phyloP scores from a whole-genome alignment of 92 coral and sea anemone species.

The Siderastrea siderea region DNA sequence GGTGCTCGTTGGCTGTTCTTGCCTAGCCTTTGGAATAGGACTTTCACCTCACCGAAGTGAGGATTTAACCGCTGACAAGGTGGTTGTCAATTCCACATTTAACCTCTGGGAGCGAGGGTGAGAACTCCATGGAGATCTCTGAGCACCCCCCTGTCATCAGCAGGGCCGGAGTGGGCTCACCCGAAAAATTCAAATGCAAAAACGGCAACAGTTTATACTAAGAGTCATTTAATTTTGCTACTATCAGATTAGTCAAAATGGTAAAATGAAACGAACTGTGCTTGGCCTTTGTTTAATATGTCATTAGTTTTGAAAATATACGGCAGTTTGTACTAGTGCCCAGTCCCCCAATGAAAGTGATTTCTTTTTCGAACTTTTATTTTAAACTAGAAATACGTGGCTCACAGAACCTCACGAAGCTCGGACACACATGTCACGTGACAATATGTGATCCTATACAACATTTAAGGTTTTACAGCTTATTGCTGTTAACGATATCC shows the following conservation, averaged over 20 bases:
- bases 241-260: background rate
- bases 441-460: background rate
- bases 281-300: background rate
- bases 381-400: no score
- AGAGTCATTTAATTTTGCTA: background rate
- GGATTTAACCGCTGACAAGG: no score
- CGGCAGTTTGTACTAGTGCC: no score
- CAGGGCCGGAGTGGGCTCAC: no score
- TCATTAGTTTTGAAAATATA: background rate
- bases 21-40: no score
- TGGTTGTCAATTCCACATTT: no score
- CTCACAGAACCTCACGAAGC: no score
- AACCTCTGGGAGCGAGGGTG: no score
- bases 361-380: background rate
- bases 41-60: no score
- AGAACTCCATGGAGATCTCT: no score
- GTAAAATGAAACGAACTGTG: background rate
- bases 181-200: background rate
- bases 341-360: background rate
- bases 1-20: no score
- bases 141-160: no score
- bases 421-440: background rate
- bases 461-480: background rate
- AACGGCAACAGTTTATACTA: background rate
- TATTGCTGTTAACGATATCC: background rate